phyloP scores from a whole-genome alignment of 2,888 invertebrate species.

The Stenichneumon culpator region DNA sequence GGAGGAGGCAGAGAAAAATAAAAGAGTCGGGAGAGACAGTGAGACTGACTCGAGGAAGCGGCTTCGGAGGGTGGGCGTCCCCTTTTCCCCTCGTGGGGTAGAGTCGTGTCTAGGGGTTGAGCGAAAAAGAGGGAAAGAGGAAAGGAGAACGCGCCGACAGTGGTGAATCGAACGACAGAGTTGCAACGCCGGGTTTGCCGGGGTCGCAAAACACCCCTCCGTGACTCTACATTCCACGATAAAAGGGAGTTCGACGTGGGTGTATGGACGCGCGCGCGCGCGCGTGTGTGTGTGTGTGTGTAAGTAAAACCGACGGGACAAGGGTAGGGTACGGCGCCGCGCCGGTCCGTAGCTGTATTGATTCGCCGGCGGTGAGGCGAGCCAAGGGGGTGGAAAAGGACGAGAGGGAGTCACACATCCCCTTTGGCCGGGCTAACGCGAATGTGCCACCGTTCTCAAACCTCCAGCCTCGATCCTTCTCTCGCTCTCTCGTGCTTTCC shows the following conservation, averaged over 20 bases:
- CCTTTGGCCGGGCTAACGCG: conserved; percentile 77
- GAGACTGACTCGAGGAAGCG: conserved; percentile 66
- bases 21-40: conserved; percentile 58
- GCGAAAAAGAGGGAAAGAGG: conserved; percentile 47
- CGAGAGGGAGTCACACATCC: conserved; percentile 72
- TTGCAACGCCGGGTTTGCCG: conserved; percentile 20
- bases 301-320: conserved; percentile 57
- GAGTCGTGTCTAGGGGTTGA: conserved; percentile 53
- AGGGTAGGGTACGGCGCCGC: conserved; percentile 78
- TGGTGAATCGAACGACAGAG: conserved; percentile 47
- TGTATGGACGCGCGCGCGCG: conserved; percentile 55
- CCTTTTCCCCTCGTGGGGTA: conserved; percentile 45
- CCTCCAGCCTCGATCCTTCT: conserved; percentile 55
- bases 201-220: conserved; percentile 22
- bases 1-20: background rate
- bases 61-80: conserved; percentile 42
- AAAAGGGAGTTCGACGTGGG: conserved; percentile 60
- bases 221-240: conserved; percentile 22
- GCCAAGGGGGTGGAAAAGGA: conserved; percentile 61
- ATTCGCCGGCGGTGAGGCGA: conserved; percentile 81
- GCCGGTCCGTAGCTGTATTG: conserved; percentile 84
- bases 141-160: conserved; percentile 19
- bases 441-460: conserved; percentile 64
- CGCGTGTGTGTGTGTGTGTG: conserved; percentile 65
- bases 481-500: conserved; percentile 51